phyloP scores from a whole-genome alignment of 37 sponge, comb jelly and placozoan species.

The Theonella swinhoei region DNA sequence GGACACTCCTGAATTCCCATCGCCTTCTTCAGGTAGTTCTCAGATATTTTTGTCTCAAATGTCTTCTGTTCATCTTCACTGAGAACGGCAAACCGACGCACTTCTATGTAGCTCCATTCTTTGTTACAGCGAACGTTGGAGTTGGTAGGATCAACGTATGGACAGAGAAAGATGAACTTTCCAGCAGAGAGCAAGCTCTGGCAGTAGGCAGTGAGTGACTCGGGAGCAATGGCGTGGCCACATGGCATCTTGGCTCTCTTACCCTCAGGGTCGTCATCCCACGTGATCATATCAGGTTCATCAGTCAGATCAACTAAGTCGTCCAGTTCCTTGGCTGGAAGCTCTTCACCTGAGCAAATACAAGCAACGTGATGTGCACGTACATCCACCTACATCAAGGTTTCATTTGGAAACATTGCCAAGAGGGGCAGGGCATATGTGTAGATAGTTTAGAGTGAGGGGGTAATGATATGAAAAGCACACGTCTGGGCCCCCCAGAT shows the following conservation, averaged over 20 bases:
- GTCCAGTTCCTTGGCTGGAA: constrained; percentile 3
- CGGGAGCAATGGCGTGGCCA: constrained; percentile 44
- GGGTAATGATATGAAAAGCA: too few relatives aligned
- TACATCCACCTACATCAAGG: background rate
- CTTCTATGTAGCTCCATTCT: constrained; percentile 28
- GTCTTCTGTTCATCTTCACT: constrained; percentile 3
- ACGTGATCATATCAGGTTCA: constrained; percentile 47
- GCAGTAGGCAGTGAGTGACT: constrained; percentile 26
- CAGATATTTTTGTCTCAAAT: constrained; percentile 22
- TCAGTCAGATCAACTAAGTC: constrained; percentile 9
- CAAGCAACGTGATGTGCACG: background rate
- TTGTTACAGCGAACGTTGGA: background rate
- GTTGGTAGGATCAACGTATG: background rate
- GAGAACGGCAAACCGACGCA: constrained; percentile 11
- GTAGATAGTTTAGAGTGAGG: too few relatives aligned
- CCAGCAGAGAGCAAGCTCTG: constrained; percentile 22
- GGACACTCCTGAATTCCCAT: constrained; percentile 53
- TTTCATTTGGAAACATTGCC: too few relatives aligned
- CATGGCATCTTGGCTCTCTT: constrained; percentile 32
- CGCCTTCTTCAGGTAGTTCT: constrained; percentile 19
- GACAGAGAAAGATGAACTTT: constrained; percentile 21
- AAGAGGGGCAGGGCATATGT: too few relatives aligned
- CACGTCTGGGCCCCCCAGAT: too few relatives aligned
- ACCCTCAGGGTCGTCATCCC: constrained; percentile 42
- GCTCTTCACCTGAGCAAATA: background rate